phyloP scores from a whole-genome alignment of 2,888 invertebrate genomes.

The Eupithecia abbreviata region DNA sequence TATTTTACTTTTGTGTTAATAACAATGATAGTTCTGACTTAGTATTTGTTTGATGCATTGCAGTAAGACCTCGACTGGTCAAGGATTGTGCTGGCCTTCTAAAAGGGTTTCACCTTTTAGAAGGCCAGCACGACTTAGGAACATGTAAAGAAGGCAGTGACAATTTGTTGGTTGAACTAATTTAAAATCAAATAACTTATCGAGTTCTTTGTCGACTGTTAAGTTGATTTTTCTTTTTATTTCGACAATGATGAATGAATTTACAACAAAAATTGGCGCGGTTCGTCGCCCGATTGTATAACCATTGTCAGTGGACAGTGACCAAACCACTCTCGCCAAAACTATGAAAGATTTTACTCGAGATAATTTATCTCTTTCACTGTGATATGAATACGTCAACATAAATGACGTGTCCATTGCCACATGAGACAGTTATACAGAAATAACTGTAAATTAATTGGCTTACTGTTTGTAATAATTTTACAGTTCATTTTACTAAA shows the following conservation, averaged over 20 bases:
- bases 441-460: constrained; percentile 70
- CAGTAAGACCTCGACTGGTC: background rate
- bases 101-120: constrained; percentile 1
- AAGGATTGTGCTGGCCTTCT: too few species aligned
- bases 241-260: background rate
- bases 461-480: background rate
- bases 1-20: too few species aligned
- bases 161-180: background rate
- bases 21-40: background rate
- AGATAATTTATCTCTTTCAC: constrained; percentile 60
- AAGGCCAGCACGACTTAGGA: background rate
- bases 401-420: constrained; percentile 63
- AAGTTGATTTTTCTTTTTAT: background rate
- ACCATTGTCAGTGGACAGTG: constrained; percentile 39
- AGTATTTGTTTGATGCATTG: background rate
- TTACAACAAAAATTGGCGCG: background rate
- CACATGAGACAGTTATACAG: constrained; percentile 64
- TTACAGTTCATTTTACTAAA: background rate
- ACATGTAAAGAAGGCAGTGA: background rate
- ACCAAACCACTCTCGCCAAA: constrained; percentile 30
- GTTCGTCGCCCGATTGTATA: constrained; percentile 18
- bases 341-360: constrained; percentile 18
- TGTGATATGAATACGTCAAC: constrained; percentile 67
- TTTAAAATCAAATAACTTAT: background rate
- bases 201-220: background rate